Evolutionary conservation across 1,140 invertebrate species (phyloP), one percentile per base, ranked within the genome.

Genomic region (Drosophila carrolli): DNA sequence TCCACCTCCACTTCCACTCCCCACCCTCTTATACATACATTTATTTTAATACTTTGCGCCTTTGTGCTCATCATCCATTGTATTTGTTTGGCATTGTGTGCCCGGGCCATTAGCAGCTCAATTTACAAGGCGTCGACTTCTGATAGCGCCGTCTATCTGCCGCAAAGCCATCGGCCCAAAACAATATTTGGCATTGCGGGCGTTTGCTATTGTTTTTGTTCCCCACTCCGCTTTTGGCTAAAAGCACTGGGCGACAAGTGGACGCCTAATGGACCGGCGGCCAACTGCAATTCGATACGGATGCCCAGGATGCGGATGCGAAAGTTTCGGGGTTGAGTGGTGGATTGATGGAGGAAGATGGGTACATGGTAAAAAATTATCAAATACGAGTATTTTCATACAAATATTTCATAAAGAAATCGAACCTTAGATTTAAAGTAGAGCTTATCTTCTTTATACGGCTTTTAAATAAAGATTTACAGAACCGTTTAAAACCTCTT

Each of bases 31-130:
- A 19, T 67, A 68, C 35, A 37, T 61, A 73, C 57, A 76, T 67
- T 76, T 77, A 68, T 68, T 76, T 76, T 61, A 76, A 76, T 77
- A 77, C 66, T 11, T 19, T 29, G 55, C 27, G 61, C 61, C 47
- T 58, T 72, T 72, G 68, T 72, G 27, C 60, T 23, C 53, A 55
- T 73, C 68, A 32, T 50, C 63, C 48, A 56, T 77, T 77, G 73
- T 77, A 67, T 77, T 77, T 76, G 56, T 32, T 35, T 40, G 43
- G 55, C 74, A 56, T 56, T 63, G 58, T 79, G 65, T 68, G 57
- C 60, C 38, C 61, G 51, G 43, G 47, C 82, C 83, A 88, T 88
- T 88, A 88, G 79, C 83, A 83, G 83, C 84, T 88, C 83, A 88
- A 79, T 88, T 88, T 88, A 89, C 83, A 75, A 56, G 67, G 37